Evolutionary conservation across 2,113 vertebrate genomes (phyloP).

Genomic region (Orcinus orca): DNA sequence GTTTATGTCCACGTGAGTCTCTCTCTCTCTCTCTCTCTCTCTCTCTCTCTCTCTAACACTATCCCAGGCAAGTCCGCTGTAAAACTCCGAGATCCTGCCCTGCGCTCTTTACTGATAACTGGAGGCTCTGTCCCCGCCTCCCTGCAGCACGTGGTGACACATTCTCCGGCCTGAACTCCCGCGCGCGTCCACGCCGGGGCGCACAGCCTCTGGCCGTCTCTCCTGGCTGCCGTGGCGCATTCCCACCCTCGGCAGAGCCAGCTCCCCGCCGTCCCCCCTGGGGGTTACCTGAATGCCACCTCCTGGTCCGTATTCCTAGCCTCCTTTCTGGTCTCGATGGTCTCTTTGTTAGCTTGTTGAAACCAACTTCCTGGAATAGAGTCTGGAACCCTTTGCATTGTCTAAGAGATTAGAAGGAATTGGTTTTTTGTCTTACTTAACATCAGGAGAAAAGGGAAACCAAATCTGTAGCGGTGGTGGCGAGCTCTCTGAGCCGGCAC

Average conservation of each 20-base stretch:
- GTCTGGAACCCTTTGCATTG: not conserved
- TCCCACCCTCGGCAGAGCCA: not conserved
- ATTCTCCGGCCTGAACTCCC: not conserved
- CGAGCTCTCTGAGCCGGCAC: conserved; percentile 47
- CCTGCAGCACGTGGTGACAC: conserved; percentile 57
- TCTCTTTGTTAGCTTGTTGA: not conserved
- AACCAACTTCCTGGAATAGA: conserved; percentile 23
- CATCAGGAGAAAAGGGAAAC: conserved; percentile 60
- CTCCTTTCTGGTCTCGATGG: not conserved
- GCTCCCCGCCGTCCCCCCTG: not conserved
- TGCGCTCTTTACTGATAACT: conserved; percentile 47
- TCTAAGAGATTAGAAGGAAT: conserved; percentile 40
- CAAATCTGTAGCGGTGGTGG: not conserved
- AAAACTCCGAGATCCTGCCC: not conserved
- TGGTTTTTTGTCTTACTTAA: conserved; percentile 53
- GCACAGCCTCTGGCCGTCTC: not conserved
- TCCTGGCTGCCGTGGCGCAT: rapidly evolving
- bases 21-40: too few species aligned
- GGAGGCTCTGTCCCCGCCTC: conserved; percentile 54
- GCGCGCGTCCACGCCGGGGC: not conserved
- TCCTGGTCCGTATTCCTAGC: not conserved
- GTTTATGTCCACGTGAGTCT: not conserved
- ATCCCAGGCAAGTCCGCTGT: not conserved
- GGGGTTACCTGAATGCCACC: not conserved
- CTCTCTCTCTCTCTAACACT: not conserved